Conservation (phyloP, 2,113 vertebrate genomes). For the Panthera uncia region DNA sequence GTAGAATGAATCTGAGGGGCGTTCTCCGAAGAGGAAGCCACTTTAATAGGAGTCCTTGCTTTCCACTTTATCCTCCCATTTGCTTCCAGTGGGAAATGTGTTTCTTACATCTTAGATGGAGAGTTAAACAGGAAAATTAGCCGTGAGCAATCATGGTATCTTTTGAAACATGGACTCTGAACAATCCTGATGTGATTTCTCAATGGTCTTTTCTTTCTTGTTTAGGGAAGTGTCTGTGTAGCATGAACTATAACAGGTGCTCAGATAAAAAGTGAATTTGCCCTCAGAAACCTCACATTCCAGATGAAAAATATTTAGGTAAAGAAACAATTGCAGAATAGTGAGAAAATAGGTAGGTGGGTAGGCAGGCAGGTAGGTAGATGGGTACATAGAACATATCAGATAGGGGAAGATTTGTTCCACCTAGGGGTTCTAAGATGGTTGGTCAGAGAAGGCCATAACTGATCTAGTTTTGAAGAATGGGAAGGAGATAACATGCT, state of each 20-base stretch:
- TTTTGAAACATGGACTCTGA: neutral
- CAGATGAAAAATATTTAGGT: neutral
- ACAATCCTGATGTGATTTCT: neutral
- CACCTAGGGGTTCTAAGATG: neutral
- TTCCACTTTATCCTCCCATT: neutral
- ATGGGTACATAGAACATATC: neutral
- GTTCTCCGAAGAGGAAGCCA: neutral
- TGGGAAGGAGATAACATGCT: neutral
- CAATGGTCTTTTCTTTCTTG: neutral
- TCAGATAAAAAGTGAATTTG: neutral
- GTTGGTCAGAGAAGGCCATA: neutral
- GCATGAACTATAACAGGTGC: neutral
- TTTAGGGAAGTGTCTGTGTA: neutral
- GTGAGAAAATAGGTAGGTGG: neutral
- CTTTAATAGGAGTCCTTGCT: neutral
- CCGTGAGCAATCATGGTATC: neutral
- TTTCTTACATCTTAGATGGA: neutral
- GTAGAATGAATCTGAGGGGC: neutral
- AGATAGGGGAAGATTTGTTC: neutral
- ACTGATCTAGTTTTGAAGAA: neutral
- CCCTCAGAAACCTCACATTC: neutral
- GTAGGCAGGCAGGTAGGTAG: too few relatives aligned
- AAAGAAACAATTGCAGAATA: neutral
- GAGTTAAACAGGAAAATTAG: neutral
- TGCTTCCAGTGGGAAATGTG: neutral